phyloP scores from a whole-genome alignment of 2,797 vertebrate species.

The Spizella passerina region DNA sequence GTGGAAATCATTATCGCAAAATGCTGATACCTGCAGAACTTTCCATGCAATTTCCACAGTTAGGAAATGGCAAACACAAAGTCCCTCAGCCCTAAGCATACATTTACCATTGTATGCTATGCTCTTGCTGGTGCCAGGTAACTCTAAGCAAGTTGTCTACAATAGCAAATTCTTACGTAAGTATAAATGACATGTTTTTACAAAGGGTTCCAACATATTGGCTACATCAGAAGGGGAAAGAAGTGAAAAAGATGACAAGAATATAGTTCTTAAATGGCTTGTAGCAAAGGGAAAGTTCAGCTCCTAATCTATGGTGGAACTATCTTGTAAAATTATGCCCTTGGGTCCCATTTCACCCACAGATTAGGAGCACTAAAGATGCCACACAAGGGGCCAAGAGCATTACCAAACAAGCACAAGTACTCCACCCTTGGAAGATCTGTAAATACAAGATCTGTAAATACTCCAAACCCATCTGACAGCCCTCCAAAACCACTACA shows the following conservation, averaged over 20 bases:
- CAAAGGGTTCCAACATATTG: constrained; percentile 11
- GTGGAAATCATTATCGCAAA: constrained; percentile 67
- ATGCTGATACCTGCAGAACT: constrained; percentile 70
- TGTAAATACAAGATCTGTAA: constrained; percentile 13
- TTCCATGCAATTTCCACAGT: constrained; percentile 54
- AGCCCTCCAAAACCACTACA: neutral
- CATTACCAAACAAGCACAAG: neutral
- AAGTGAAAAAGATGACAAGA: neutral
- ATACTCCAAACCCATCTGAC: neutral
- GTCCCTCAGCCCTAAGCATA: constrained; percentile 32
- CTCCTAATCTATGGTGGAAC: neutral
- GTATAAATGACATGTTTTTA: constrained; percentile 31
- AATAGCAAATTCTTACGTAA: constrained; percentile 52
- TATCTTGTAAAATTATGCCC: neutral
- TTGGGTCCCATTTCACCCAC: neutral
- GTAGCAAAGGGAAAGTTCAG: neutral
- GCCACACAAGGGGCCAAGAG: neutral
- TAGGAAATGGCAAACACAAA: constrained; percentile 60
- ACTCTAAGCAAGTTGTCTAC: constrained; percentile 50
- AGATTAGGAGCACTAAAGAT: neutral
- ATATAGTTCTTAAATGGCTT: neutral
- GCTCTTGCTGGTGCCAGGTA: constrained; percentile 58
- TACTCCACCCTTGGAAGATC: constrained; percentile 14
- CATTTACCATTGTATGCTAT: constrained; percentile 49
- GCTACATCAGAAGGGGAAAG: neutral